Evolutionary conservation across 2,113 vertebrate genomes (phyloP).

Genomic region (Pelecanoides urinatrix): DNA sequence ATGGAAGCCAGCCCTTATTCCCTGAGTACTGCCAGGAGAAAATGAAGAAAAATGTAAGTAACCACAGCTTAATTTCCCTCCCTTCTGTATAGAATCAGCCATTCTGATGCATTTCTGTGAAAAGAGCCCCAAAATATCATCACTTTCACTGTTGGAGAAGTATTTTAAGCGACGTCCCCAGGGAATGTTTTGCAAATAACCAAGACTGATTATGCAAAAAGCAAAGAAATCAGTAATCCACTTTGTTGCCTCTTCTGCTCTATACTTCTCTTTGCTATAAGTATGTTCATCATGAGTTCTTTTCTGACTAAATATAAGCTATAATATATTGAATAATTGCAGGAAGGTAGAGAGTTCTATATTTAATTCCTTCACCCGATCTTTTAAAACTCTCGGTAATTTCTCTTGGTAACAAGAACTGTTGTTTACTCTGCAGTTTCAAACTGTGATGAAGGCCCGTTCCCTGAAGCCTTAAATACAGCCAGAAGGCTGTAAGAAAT

Average conservation of each 20-base stretch:
- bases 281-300: neutral
- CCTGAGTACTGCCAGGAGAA: neutral
- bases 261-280: neutral
- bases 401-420: neutral
- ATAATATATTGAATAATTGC: neutral
- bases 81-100: neutral
- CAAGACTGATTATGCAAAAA: neutral
- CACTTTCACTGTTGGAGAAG: neutral
- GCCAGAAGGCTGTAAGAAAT: slow-evolving; percentile 23
- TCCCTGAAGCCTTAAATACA: neutral
- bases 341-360: neutral
- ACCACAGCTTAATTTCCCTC: neutral
- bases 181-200: neutral
- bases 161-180: neutral
- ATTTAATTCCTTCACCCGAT: neutral
- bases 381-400: neutral
- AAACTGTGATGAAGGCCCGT: neutral
- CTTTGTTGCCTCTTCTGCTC: neutral
- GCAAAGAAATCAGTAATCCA: neutral
- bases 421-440: neutral
- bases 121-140: neutral
- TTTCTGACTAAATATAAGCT: neutral
- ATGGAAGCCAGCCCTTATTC: neutral
- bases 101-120: neutral
- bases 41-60: neutral